These are phyloP conservation scores for Trachops cirrhosus DNA, from an alignment of 2,797 vertebrate species.

Conservation along the genomic window DNA sequence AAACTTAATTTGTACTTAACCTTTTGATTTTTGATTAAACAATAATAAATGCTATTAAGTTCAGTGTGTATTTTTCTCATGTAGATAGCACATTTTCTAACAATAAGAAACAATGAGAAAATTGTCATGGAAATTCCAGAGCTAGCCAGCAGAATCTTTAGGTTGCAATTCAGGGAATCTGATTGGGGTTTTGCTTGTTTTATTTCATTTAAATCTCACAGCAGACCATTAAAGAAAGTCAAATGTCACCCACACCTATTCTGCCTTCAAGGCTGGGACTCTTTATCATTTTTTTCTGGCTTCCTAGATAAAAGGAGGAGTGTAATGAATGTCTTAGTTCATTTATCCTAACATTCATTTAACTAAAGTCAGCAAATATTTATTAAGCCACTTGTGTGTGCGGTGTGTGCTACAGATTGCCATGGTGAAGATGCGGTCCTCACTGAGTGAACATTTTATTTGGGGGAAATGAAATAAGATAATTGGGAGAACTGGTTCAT, in stretches of 20 bases:
- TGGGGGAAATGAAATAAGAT: not conserved
- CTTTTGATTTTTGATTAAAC: not conserved
- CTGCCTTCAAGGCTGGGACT: not conserved
- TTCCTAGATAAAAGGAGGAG: not conserved
- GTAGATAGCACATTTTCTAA: not conserved
- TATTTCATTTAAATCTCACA: not conserved
- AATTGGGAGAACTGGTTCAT: not conserved
- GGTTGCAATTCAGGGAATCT: not conserved
- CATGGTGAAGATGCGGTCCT: rapidly evolving
- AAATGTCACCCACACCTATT: not conserved
- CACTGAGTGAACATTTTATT: rapidly evolving
- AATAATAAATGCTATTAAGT: not conserved
- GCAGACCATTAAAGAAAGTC: not conserved
- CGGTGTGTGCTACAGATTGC: rapidly evolving
- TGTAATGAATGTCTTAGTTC: not conserved
- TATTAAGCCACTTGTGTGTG: not conserved
- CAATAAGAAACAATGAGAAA: not conserved
- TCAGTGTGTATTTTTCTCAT: not conserved
- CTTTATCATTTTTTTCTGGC: not conserved
- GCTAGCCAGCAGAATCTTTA: not conserved
- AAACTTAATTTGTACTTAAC: not conserved
- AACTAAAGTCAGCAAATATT: not conserved
- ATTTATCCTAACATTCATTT: not conserved
- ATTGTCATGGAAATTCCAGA: not conserved
- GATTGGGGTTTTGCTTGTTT: not conserved